phyloP scores from a whole-genome alignment of 2,888 invertebrate genomes.

The Branchipolynoe longqiensis region DNA sequence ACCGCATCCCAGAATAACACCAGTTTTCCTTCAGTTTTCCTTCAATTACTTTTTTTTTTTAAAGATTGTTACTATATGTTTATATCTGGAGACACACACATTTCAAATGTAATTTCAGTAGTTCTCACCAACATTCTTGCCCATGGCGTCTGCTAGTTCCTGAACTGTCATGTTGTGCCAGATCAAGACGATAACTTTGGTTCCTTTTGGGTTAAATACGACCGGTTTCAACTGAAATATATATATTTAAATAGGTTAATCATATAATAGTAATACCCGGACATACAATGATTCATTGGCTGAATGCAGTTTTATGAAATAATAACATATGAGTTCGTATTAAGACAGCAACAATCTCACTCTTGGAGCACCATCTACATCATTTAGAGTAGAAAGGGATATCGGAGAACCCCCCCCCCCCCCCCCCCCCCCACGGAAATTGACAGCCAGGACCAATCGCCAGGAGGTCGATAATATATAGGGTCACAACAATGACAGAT shows the following conservation, averaged over 20 bases:
- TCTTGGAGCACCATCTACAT: neutral
- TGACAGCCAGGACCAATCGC: too few relatives aligned
- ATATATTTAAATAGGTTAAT: neutral
- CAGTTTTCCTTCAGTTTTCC: too few relatives aligned
- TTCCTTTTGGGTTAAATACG: neutral
- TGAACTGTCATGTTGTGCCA: slow-evolving; percentile 91
- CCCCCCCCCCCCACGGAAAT: neutral
- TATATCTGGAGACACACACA: neutral
- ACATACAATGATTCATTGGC: neutral
- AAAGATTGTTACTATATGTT: too few relatives aligned
- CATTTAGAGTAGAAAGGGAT: neutral
- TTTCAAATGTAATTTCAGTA: slow-evolving; percentile 27
- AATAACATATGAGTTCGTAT: neutral
- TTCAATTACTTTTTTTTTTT: too few relatives aligned
- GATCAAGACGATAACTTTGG: slow-evolving; percentile 77
- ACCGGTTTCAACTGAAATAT: slow-evolving; percentile 28
- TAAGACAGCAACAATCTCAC: neutral
- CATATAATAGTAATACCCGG: neutral
- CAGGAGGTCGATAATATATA: too few relatives aligned
- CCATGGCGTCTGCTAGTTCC: slow-evolving; percentile 87
- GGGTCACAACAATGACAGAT: too few relatives aligned
- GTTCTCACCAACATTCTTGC: slow-evolving; percentile 85
- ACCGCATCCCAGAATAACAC: neutral
- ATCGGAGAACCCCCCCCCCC: neutral
- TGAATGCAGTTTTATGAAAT: neutral